phyloP scores from a whole-genome alignment of 2,113 vertebrate genomes.

The Nasalis larvatus region DNA sequence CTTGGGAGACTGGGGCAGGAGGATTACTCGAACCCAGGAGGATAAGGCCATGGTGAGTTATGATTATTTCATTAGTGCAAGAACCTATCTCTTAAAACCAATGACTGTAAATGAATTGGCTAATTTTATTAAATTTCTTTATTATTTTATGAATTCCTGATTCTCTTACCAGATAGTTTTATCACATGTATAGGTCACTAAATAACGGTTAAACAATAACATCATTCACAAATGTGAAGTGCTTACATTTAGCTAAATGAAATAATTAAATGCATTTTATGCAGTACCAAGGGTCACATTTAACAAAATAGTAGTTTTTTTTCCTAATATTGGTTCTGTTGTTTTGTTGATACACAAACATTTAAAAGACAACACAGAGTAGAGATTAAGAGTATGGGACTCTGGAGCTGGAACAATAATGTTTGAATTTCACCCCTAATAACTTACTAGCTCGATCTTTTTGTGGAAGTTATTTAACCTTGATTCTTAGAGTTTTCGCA shows the following conservation, averaged over 20 bases:
- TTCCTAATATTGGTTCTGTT: not conserved
- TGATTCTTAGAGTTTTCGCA: not conserved
- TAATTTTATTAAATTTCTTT: not conserved
- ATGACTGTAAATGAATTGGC: not conserved
- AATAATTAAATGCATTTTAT: not conserved
- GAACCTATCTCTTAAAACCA: too few species aligned
- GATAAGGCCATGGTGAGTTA: too few species aligned
- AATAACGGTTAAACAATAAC: not conserved
- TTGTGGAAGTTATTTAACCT: not conserved
- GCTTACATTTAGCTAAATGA: not conserved
- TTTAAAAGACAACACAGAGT: not conserved
- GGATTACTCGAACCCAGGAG: too few species aligned
- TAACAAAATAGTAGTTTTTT: not conserved
- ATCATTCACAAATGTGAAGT: not conserved
- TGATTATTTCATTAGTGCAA: too few species aligned
- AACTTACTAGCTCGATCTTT: not conserved
- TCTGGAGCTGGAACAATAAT: not conserved
- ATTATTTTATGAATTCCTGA: not conserved
- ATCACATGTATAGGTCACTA: not conserved
- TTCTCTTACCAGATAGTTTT: not conserved
- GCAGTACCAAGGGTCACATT: not conserved
- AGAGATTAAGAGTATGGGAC: not conserved
- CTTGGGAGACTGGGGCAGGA: too few species aligned
- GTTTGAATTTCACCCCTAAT: not conserved
- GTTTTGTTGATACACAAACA: not conserved